Base-by-base conservation (phyloP, 2,888 invertebrate species). In the Trissoscelio sp. region DNA sequence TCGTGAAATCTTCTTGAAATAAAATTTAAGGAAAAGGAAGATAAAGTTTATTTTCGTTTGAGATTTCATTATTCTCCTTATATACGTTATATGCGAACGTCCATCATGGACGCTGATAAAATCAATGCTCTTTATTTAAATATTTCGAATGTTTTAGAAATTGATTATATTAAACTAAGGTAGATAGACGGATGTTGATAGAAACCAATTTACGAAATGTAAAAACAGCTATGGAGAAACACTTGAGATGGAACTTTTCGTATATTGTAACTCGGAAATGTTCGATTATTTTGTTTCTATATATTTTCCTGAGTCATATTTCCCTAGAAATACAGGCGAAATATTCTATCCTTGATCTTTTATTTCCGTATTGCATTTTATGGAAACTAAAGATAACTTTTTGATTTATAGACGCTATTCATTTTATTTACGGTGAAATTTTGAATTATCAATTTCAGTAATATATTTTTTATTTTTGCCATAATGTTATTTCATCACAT, bases 301-400 rank as follows among this genome's bases (percentile, higher is more conserved):
- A 74, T 55, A 46, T 48, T 66, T 75, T 64, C 53, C 48, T 24
- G 37, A 24, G 37, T 34, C 31, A 46, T 57, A 57, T 77, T 77
- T 62, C 44, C 18, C 62, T 55, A 53, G 44, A 62, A 62, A 69
- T 44, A 62, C 20, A 34, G 6, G 44, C 12, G 60, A 62, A 69
- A 69, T 77, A 69, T 62, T 53, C 37, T 74, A 46, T 69, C 28
- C 62, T 37, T 57, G 53, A 51, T 77, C 60, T 53, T 60, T 51
- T 60, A 60, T 67, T 69, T 69, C 28, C 69, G 62, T 51, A 42
- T 77, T 51, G 20, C 37, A 66, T 66, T 66, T 66, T 55, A 75
- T 57, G 34, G 24, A 55, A 64, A 55, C 55, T 60, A 37, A 37
- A 58, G 64, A 74, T 74, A 74, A 55, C 53, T 62, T 53, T 73